Conservation (phyloP, 2,113 vertebrate genomes). For the Gnathonemus echidnorhynchus region DNA sequence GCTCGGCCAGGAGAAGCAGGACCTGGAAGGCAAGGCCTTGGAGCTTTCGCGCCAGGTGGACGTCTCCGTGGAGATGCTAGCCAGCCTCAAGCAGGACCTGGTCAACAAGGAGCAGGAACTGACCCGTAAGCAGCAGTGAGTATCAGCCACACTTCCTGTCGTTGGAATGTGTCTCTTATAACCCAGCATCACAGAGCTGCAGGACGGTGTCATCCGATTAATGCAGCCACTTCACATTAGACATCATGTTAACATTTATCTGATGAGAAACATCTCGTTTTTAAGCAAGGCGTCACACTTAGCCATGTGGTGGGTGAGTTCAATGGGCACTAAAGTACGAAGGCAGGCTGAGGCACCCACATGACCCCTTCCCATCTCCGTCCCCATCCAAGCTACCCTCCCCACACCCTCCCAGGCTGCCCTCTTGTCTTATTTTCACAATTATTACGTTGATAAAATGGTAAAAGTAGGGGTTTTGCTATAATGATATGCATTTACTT, state of each 20-base stretch:
- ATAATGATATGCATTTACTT: not conserved
- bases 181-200: not conserved
- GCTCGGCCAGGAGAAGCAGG: slow-evolving; percentile 88
- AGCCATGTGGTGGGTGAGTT: not conserved
- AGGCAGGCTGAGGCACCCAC: not conserved
- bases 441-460: not conserved
- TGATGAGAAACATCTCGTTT: not conserved
- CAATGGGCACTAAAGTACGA: not conserved
- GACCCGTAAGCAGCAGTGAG: slow-evolving; percentile 93
- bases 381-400: too few relatives aligned
- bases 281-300: not conserved
- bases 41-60: slow-evolving; percentile 95
- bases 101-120: slow-evolving; percentile 96
- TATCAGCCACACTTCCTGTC: slow-evolving; percentile 24
- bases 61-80: slow-evolving; percentile 95
- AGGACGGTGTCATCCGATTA: not conserved
- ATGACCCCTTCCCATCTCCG: not conserved
- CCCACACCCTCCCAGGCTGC: too few relatives aligned
- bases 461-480: not conserved
- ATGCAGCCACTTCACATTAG: not conserved
- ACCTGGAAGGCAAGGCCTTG: slow-evolving; percentile 85
- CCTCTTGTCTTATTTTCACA: too few relatives aligned
- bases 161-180: not conserved
- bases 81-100: slow-evolving; percentile 93
- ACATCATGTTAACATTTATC: not conserved